phyloP scores from a whole-genome alignment of 1,140 invertebrate genomes.

The Drosophila grimshawi region DNA sequence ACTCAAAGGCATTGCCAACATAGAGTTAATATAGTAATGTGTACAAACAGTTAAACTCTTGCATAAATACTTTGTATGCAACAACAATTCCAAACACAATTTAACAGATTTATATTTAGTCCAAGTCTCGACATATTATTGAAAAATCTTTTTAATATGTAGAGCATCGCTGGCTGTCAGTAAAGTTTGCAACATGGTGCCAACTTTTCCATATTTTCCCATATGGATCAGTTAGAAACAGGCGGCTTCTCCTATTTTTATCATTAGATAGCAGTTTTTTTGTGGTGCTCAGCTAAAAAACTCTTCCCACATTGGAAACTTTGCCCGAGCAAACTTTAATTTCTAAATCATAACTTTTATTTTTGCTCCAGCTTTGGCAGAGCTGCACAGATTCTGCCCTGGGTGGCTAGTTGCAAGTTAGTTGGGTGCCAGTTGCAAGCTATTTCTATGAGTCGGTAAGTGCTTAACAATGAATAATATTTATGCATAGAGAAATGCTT shows the following conservation, averaged over 20 bases:
- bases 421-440: conserved; percentile 1
- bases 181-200: conserved; percentile 46
- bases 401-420: conserved; percentile 3
- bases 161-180: conserved; percentile 32
- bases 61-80: not conserved
- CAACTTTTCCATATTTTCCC: conserved; percentile 51
- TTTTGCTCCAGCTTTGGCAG: conserved; percentile 50
- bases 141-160: not conserved
- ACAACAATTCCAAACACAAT: not conserved
- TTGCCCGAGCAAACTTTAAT: conserved; percentile 68
- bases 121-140: conserved; percentile 6
- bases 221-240: conserved; percentile 62
- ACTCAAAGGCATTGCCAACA: not conserved
- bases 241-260: conserved; percentile 66
- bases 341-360: conserved; percentile 78
- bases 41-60: not conserved
- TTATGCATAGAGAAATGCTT: not conserved
- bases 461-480: conserved; percentile 36
- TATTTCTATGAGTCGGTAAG: conserved; percentile 14
- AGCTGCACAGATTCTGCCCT: conserved; percentile 16
- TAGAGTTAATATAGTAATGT: too few relatives aligned
- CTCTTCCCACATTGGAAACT: conserved; percentile 23
- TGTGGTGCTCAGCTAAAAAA: conserved; percentile 30
- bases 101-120: not conserved
- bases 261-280: conserved; percentile 66